Base-by-base conservation (phyloP, 2,888 invertebrate species). In the Caenorhabditis auriculariae region DNA sequence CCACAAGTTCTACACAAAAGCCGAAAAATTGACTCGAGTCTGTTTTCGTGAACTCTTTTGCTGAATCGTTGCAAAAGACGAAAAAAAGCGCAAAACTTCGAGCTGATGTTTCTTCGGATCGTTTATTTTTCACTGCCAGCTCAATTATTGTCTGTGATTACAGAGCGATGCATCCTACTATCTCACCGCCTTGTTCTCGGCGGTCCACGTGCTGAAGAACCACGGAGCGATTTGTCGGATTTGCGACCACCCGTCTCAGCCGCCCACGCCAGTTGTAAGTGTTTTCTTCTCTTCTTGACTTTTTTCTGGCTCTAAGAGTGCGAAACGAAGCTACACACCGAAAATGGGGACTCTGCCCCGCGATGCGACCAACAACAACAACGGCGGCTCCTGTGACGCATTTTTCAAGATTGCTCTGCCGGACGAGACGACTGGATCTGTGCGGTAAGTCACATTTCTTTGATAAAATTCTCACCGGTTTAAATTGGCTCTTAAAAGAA, bases 161-260 rank as follows among this genome's bases (percentile, higher is more conserved):
- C n/a, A 69, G 60, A 93, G 93, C 3, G 93, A 94, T 82, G 93
- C 92, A 0, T 92, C 92, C 4, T 95, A 94, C 84, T 94, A 94
- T 82, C 87, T 95, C 58, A 93, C 94, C 0, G 91, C 93, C 0
- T 86, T 95, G 50, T 92, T 92, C 81, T 91, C 92, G 52, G 94
- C 94, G 21, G 91, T 94, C 0, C 89, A 91, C 49, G 89, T 91
- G 58, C 85, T 92, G 76, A 91, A 91, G 84, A 88, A 88, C 76
- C 84, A 88, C 24, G 80, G 81, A 44, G 66, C 73, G 6, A 63
- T 79, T 37, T 53, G 65, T 23, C 48, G 72, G 7, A 54, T 78
- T 4, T 45, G 56, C 19, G 65, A 70, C 32, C 49, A 59, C 5
- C 60, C 54, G 17, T 43, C 50, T 6, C 43, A 38, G 32, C 44